Percentiles rank a stretch among this genome's conserved stretches.
phyloP scores from a whole-genome alignment of 2,888 invertebrate species.

The Lamellibrachia columna region DNA sequence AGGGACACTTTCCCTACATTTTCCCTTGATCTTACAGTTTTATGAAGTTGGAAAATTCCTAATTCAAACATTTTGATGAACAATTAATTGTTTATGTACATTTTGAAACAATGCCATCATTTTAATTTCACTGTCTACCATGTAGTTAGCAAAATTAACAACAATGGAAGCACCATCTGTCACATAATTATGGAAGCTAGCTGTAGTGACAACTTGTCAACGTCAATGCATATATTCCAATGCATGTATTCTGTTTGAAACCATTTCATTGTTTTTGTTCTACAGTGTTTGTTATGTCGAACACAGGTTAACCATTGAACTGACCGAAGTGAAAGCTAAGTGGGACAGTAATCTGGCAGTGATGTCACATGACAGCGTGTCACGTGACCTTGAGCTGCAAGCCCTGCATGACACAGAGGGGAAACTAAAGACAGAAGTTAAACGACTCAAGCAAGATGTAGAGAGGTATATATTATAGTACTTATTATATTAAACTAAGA shows the following conservation, averaged over 20 bases:
- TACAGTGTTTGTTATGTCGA: background rate
- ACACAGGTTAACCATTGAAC: conserved; percentile 53
- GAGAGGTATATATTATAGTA: conserved; percentile 48
- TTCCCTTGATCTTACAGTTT: no score
- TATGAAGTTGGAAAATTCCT: no score
- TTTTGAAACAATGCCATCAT: background rate
- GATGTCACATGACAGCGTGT: conserved; percentile 51
- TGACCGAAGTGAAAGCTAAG: conserved; percentile 49
- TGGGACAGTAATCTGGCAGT: conserved; percentile 54
- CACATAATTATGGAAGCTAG: background rate
- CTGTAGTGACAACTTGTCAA: background rate
- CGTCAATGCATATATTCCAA: no score
- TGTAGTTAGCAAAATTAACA: background rate
- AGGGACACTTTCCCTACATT: background rate
- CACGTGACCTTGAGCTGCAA: conserved; percentile 52
- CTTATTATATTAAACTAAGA: no score
- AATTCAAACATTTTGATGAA: background rate
- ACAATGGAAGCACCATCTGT: background rate
- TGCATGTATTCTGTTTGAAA: no score
- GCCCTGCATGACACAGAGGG: conserved; percentile 50
- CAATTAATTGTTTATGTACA: background rate
- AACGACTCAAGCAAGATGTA: conserved; percentile 57
- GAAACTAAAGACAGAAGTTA: conserved; percentile 51
- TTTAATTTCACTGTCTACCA: background rate
- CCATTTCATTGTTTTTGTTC: no score